Evolutionary conservation across 2,797 vertebrate genomes (phyloP).

Genomic region (Tapera naevia): DNA sequence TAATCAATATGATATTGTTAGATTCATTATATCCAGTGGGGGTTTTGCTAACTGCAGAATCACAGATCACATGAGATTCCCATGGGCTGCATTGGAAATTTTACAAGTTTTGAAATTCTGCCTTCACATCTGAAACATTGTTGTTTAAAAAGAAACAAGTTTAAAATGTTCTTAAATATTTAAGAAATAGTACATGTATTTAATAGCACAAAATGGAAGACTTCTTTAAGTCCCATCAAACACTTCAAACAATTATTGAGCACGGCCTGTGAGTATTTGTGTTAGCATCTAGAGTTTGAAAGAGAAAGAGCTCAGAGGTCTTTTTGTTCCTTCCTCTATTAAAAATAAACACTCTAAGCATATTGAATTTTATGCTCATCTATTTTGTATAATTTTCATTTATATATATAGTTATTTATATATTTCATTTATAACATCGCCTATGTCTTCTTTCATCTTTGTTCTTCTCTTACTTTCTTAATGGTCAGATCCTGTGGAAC

Average conservation of each 20-base stretch:
- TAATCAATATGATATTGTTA: not conserved
- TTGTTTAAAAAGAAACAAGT: not conserved
- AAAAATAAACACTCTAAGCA: not conserved
- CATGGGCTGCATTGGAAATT: fast-evolving
- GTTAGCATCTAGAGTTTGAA: not conserved
- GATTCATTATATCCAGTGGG: not conserved
- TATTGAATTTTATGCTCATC: not conserved
- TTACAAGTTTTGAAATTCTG: not conserved
- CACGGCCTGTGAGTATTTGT: not conserved
- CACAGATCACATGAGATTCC: not conserved
- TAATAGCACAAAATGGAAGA: not conserved
- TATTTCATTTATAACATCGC: too few species aligned
- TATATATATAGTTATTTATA: too few species aligned
- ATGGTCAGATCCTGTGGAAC: not conserved
- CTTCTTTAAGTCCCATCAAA: not conserved
- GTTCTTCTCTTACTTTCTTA: not conserved
- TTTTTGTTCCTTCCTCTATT: not conserved
- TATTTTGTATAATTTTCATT: not conserved
- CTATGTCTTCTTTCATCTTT: not conserved
- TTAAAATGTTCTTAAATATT: not conserved
- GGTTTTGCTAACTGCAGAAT: not conserved
- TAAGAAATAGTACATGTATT: not conserved
- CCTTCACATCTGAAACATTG: not conserved
- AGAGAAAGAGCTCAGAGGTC: not conserved
- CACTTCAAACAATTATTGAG: not conserved